phyloP scores from a whole-genome alignment of 2,113 vertebrate genomes.

The Chaenocephalus aceratus region DNA sequence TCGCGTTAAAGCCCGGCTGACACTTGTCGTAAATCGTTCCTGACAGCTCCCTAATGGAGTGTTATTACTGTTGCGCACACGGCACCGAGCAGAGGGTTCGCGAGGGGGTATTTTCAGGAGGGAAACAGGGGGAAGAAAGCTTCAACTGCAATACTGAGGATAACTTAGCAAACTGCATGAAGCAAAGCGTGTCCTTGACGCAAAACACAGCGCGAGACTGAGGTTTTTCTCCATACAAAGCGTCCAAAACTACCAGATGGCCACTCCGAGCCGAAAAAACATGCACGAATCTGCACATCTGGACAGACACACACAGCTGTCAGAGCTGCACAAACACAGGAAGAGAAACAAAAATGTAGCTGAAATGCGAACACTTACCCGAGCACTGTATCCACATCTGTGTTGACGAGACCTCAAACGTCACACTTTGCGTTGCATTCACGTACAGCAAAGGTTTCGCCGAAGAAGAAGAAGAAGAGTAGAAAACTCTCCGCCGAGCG shows the following conservation, averaged over 20 bases:
- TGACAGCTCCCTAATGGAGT: slow-evolving; percentile 72
- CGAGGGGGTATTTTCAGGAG: neutral
- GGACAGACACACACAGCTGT: slow-evolving; percentile 44
- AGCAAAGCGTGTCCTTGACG: slow-evolving; percentile 27
- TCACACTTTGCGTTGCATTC: slow-evolving; percentile 50
- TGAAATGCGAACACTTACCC: slow-evolving; percentile 78
- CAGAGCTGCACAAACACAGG: slow-evolving; percentile 30
- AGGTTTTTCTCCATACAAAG: slow-evolving; percentile 18
- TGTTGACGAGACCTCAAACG: slow-evolving; percentile 56
- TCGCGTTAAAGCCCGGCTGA: slow-evolving; percentile 56
- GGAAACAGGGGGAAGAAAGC: neutral
- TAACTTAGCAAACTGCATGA: slow-evolving; percentile 48
- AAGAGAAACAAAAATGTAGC: slow-evolving; percentile 15
- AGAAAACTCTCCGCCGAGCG: slow-evolving; percentile 43
- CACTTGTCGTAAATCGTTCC: slow-evolving; percentile 69
- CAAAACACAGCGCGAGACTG: neutral
- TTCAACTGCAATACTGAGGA: neutral
- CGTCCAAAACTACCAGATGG: slow-evolving; percentile 15
- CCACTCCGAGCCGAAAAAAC: slow-evolving; percentile 39
- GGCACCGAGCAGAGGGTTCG: slow-evolving; percentile 18
- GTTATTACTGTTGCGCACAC: slow-evolving; percentile 70
- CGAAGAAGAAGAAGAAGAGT: neutral
- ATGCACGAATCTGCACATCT: neutral
- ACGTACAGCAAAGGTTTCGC: slow-evolving; percentile 5
- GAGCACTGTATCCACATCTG: slow-evolving; percentile 83